Conservation (phyloP, 1,140 invertebrate genomes). For the Pachypeltis micranthus region DNA sequence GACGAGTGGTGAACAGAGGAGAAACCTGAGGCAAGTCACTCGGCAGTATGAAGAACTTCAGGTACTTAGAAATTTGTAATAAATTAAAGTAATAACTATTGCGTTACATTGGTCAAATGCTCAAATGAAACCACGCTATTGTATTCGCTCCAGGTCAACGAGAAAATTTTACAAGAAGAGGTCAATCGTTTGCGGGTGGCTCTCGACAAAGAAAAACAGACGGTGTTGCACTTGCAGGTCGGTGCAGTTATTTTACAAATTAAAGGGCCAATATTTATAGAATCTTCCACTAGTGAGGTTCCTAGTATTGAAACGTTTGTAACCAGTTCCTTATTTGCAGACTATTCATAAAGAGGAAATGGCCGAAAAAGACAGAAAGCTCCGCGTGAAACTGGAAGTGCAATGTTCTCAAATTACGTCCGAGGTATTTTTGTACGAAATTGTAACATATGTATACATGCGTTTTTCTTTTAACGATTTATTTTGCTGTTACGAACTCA, state of each 20-base stretch:
- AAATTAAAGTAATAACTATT: too few species aligned
- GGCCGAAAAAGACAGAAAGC: constrained; percentile 40
- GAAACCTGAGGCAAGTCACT: constrained; percentile 40
- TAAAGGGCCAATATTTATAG: too few species aligned
- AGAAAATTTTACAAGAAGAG: constrained; percentile 43
- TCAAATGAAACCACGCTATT: too few species aligned
- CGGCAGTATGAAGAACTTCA: constrained; percentile 43
- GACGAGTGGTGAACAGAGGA: constrained; percentile 45
- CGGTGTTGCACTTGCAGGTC: constrained; percentile 35
- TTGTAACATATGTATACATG: constrained; percentile 28
- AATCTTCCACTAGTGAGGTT: too few species aligned
- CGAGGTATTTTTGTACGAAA: constrained; percentile 37
- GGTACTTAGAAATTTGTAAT: too few species aligned
- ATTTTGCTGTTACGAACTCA: too few species aligned
- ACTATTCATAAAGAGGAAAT: constrained; percentile 34
- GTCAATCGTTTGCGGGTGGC: constrained; percentile 38
- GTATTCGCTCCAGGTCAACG: constrained; percentile 40
- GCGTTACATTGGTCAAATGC: too few species aligned
- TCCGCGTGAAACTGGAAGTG: constrained; percentile 41
- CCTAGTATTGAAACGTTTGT: not conserved
- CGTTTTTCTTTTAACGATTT: not conserved
- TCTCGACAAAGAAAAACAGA: constrained; percentile 40
- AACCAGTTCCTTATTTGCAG: constrained; percentile 22
- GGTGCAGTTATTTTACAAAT: too few species aligned
- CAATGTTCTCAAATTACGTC: constrained; percentile 45